Percentiles rank a stretch among this genome's conserved stretches.
Evolutionary conservation across 2,113 vertebrate species (phyloP).

Genomic region (Bos taurus): ARS-UCD2.0 NC_037336.1:22369001-22369500

Average conservation of each 20-base stretch:
- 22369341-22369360: background rate
- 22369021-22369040: background rate
- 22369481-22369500: background rate
- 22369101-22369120: background rate
- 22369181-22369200: background rate
- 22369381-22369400: background rate
- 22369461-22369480: background rate
- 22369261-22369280: background rate
- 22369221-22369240: background rate
- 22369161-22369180: background rate
- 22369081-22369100: slow-evolving; percentile 14
- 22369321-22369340: background rate
- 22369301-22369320: background rate
- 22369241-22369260: background rate
- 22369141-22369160: background rate
- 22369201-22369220: background rate
- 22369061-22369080: background rate
- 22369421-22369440: background rate
- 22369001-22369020: background rate
- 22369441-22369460: background rate
- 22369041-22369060: background rate
- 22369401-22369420: background rate
- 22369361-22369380: background rate
- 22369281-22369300: background rate
- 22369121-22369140: background rate